These are phyloP conservation scores for Hyles vespertilio DNA, from an alignment of 1,140 invertebrate genomes.

Conservation along the genomic window DNA sequence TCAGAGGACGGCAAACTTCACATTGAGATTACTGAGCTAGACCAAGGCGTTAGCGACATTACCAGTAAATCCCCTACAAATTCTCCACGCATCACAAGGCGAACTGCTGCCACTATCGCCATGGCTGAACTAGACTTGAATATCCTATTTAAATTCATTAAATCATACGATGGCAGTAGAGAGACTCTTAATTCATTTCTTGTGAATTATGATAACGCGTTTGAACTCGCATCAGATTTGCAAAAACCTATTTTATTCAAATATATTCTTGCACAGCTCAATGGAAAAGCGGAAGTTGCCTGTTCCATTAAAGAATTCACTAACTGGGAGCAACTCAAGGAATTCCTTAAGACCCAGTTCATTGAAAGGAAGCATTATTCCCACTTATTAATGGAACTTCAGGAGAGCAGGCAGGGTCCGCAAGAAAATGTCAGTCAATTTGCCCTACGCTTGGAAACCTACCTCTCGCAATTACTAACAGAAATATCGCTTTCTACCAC, in stretches of 20 bases:
- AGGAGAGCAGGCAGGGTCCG: slow-evolving; percentile 21
- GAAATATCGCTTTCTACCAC: no score
- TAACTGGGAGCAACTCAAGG: slow-evolving; percentile 21
- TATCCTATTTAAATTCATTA: no score
- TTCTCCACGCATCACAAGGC: no score
- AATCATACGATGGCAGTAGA: not conserved
- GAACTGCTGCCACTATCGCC: no score
- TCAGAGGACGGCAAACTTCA: no score
- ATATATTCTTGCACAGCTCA: slow-evolving; percentile 4
- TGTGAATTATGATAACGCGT: slow-evolving; percentile 1
- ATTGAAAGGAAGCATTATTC: slow-evolving; percentile 23
- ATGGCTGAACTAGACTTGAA: no score
- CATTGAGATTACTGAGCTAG: no score
- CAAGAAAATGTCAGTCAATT: no score
- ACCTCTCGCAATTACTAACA: no score
- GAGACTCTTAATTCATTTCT: slow-evolving; percentile 5
- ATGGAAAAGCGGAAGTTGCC: slow-evolving; percentile 10
- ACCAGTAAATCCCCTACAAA: no score
- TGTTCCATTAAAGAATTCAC: slow-evolving; percentile 17
- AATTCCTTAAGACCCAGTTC: slow-evolving; percentile 27
- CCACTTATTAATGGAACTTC: slow-evolving; percentile 21
- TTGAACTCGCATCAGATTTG: not conserved
- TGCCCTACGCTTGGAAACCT: no score
- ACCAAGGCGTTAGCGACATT: no score
- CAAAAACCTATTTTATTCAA: slow-evolving; percentile 13